phyloP scores from a whole-genome alignment of 2,113 vertebrate genomes.

The Xerus inauris region DNA sequence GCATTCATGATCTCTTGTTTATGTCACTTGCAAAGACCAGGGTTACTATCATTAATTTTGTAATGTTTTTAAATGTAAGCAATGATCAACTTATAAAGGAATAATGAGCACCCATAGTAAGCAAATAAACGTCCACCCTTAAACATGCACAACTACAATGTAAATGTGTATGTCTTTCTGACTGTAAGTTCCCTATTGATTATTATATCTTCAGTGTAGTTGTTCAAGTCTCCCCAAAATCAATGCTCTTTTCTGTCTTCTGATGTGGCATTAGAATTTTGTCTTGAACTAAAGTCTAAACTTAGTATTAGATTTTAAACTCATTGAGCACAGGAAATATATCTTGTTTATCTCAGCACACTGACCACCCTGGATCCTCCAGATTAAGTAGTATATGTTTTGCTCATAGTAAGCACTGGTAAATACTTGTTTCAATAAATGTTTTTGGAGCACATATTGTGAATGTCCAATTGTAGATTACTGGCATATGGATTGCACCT shows the following conservation, averaged over 20 bases:
- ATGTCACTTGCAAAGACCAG: background rate
- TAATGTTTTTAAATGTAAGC: background rate
- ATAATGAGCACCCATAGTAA: background rate
- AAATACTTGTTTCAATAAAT: background rate
- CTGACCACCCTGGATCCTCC: background rate
- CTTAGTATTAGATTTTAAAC: background rate
- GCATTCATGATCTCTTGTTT: background rate
- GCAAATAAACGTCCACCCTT: background rate
- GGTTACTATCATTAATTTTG: background rate
- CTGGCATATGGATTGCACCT: background rate
- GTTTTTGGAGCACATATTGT: background rate
- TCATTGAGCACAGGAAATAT: background rate
- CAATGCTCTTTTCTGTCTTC: background rate
- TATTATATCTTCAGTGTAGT: background rate
- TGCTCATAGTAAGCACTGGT: background rate
- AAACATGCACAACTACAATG: no score
- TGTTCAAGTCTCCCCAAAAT: background rate
- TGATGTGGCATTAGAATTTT: background rate
- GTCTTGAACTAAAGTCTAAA: background rate
- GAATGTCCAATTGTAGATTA: background rate
- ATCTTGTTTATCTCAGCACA: background rate
- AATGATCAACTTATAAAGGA: background rate
- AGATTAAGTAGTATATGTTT: background rate
- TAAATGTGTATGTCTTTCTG: accelerated
- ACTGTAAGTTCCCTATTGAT: background rate